Evolutionary conservation across 2,888 invertebrate species (phyloP), one percentile per base, ranked within the genome.

Genomic region (Mantis religiosa): DNA sequence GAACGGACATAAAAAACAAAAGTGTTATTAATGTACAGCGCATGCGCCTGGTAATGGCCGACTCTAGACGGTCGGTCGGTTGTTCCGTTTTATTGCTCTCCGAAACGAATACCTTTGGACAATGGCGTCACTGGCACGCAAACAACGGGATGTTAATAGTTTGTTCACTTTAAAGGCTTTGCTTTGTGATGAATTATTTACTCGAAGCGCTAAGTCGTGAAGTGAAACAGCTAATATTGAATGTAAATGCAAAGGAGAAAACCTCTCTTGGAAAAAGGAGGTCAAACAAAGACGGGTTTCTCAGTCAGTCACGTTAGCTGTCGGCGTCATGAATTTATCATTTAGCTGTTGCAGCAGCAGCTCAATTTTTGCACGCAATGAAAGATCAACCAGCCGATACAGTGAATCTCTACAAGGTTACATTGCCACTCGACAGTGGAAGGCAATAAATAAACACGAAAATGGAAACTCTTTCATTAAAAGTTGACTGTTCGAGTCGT

Each of bases 201-300:
- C 54, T 71, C 54, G 54, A 71, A 71, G 54, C 15, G 54, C 6
- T 71, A 71, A 71, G 54, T 71, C 54, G 87, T 87, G 20, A 87
- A 87, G 82, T 34, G 87, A 87, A 82, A 82, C 82, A 34, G 34
- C 87, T 41, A 87, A 87, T 87, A 87, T 87, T 87, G 87, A 82
- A 82, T 82, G 87, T 82, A 82, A 71, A 71, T 71, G 54, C 20
- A 20, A 71, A 71, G 54, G 54, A 71, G 54, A 71, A 71, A 71
- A 71, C 54, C 54, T 71, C 54, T 54, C 54, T 71, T 15, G 20
- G 83, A n/a, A 83, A 25, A 84, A 84, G 83, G 20, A 34, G 84
- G 84, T 84, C 84, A 84, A 30, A 84, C 28, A 28, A 83, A 28
- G 83, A 14, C 28, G 28, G 28, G n/a, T 82, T 82, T 82, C 82